Percentiles rank a stretch among this genome's conserved stretches.
These are phyloP conservation scores for Ascidia mentula DNA, from an alignment of 23 tunicate species.

Conservation along the genomic window DNA sequence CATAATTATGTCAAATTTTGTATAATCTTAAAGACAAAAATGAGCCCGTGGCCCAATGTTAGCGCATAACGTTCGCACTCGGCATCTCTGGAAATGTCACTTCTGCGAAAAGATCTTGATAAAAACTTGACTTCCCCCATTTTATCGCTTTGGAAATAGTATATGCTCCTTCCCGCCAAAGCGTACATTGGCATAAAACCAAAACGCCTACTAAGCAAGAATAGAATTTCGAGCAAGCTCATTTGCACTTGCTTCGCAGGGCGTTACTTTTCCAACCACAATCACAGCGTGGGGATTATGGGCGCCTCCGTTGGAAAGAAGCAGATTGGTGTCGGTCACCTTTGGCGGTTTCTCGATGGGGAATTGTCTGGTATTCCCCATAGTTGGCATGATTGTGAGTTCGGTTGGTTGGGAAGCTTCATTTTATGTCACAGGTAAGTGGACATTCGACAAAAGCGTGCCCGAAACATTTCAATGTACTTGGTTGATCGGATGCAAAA, in stretches of 20 bases:
- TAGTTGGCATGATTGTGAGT: conserved; percentile 38
- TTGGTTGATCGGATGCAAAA: no score
- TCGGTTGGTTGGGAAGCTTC: conserved; percentile 63
- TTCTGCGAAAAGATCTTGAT: no score
- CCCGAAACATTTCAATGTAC: no score
- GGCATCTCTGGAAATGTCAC: no score
- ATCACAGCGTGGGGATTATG: conserved; percentile 41
- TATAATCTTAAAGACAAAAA: neutral
- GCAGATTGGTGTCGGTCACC: conserved; percentile 22
- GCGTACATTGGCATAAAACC: no score
- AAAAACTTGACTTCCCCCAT: no score
- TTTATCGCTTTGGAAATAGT: no score
- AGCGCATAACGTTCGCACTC: neutral
- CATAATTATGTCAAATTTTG: neutral
- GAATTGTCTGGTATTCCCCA: conserved; percentile 35
- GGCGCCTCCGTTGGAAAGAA: conserved; percentile 79
- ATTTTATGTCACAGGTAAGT: conserved; percentile 70
- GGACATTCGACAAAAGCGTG: no score
- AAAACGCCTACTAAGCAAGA: no score
- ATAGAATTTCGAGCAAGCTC: no score
- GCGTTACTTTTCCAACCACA: conserved; percentile 54
- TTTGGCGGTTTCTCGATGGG: conserved; percentile 40
- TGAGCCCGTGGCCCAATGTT: neutral
- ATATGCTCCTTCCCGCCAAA: no score
- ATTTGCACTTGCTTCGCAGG: no score